A percentile compares a stretch with the other conserved stretches of the same genome.
These are phyloP conservation scores for Lytechinus variegatus DNA, from an alignment of 35 echinoderm and acorn worm species.

Conservation along the genomic window DNA sequence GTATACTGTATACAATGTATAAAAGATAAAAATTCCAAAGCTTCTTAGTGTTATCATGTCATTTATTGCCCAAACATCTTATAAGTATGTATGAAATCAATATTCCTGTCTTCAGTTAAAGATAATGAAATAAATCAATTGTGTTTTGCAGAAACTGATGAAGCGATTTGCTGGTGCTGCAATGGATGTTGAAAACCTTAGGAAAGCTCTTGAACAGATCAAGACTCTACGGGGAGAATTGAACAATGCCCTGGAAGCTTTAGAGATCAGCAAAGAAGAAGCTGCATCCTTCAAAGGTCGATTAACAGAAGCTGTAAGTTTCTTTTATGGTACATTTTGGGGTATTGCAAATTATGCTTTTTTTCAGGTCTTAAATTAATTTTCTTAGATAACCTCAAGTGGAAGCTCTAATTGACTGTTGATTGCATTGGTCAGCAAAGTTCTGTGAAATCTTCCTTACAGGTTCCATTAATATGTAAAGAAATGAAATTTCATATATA, in stretches of 20 bases:
- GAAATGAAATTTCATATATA: neutral
- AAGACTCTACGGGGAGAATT: slow-evolving; percentile 74
- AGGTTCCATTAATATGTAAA: neutral
- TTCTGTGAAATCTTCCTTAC: neutral
- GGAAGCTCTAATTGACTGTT: neutral
- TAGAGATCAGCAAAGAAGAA: slow-evolving; percentile 61
- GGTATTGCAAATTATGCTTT: too few relatives aligned
- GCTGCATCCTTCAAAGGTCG: slow-evolving; percentile 59
- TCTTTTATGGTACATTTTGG: too few relatives aligned
- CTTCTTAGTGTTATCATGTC: too few relatives aligned
- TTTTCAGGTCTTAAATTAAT: neutral
- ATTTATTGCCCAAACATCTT: too few relatives aligned
- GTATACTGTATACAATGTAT: too few relatives aligned
- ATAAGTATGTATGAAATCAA: too few relatives aligned
- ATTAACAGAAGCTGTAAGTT: slow-evolving; percentile 75
- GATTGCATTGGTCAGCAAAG: neutral
- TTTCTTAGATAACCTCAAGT: neutral
- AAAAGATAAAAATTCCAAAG: too few relatives aligned
- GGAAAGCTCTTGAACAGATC: slow-evolving; percentile 83
- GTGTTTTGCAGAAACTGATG: slow-evolving; percentile 65
- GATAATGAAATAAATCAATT: neutral
- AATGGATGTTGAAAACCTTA: slow-evolving; percentile 84
- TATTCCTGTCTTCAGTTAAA: neutral
- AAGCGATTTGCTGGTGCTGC: slow-evolving; percentile 89
- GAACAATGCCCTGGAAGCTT: slow-evolving; percentile 63